These are phyloP conservation scores for Chironomus tepperi DNA, from an alignment of 1,140 invertebrate species.

Conservation along the genomic window DNA sequence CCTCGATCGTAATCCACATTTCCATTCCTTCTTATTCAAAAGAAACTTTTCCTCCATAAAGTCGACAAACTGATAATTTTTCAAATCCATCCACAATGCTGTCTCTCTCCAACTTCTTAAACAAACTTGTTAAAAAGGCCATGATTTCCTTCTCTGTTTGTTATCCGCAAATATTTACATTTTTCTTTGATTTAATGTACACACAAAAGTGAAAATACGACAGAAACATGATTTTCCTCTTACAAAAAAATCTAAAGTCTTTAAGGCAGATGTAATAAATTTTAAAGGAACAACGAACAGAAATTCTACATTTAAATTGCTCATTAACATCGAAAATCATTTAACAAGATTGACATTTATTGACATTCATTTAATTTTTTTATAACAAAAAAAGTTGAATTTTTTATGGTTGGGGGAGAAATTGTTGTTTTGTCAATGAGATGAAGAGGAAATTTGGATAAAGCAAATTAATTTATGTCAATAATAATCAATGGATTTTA, in stretches of 20 bases:
- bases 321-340: not conserved
- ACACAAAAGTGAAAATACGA: not conserved
- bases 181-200: not conserved
- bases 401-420: not conserved
- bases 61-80: too few species aligned
- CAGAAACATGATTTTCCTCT: not conserved
- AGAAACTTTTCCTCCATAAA: too few species aligned
- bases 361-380: slow-evolving; percentile 9
- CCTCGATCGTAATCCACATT: too few species aligned
- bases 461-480: too few species aligned
- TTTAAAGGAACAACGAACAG: too few species aligned
- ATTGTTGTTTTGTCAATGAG: not conserved
- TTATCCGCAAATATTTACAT: not conserved
- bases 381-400: not conserved
- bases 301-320: not conserved
- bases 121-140: too few species aligned
- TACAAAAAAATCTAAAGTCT: not conserved
- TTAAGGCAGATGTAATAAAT: too few species aligned
- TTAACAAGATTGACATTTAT: not conserved
- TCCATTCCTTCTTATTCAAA: too few species aligned
- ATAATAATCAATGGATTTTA: too few species aligned
- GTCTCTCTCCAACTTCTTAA: too few species aligned
- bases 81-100: too few species aligned
- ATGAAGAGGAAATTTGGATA: too few species aligned
- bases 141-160: not conserved